Base-by-base conservation (phyloP, 2,888 invertebrate genomes). In the Dysmachus trigonus region DNA sequence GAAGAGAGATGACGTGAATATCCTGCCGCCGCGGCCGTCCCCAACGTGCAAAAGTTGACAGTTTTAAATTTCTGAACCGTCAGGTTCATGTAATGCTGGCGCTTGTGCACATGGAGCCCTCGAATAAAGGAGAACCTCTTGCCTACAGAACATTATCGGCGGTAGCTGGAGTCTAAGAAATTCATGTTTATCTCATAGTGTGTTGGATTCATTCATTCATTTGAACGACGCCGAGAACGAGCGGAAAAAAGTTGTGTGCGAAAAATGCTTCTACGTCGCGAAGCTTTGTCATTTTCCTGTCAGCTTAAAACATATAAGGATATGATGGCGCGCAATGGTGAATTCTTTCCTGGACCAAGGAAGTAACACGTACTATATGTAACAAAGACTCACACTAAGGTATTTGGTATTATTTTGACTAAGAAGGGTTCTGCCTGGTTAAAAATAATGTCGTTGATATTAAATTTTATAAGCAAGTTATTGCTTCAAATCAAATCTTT, bases 231-330 rank as follows among this genome's bases (percentile, higher is more conserved):
- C 22, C 35, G 47, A 77, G 47, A n/a, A 22, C 47, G 41, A 18
- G 27, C 76, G 47, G 47, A 22, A 47, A 47, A 22, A 47, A 30
- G 15, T 33, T 27, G 47, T 77, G 22, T 27, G 22, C 13, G 77
- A 77, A 77, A 47, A 77, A 77, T 77, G 41, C 30, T 47, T 77
- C 30, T 77, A 77, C 77, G 30, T 41, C 47, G 47, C 47, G 77
- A n/a, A 47, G 77, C 77, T 77, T 77, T 77, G 77, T 77, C 77
- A 77, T 77, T 77, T 77, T 47, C 77, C 47, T 77, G 77, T 47
- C 77, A 77, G 47, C 77, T 77, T 77, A 77, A 77, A 77, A 77
- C 47, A 41, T 77, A 77, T 77, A 77, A 77, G 77, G 47, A 51
- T 47, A 77, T 77, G 77, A 77, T 47, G 47, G 77, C 6, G 77